phyloP scores from a whole-genome alignment of 2,888 invertebrate genomes.

The Eubasilissa splendida region DNA sequence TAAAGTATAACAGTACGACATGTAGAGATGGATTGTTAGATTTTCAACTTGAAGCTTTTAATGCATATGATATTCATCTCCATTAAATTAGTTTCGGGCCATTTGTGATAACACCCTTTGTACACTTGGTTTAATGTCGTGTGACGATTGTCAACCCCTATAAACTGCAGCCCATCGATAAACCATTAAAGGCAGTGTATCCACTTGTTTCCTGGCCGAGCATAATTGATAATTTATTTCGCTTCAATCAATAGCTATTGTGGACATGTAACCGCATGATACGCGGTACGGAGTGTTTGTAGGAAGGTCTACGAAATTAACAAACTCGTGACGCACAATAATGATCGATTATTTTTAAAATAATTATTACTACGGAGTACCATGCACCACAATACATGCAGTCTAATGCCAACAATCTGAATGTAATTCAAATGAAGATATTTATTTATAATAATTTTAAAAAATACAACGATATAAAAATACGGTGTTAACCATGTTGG shows the following conservation, averaged over 20 bases:
- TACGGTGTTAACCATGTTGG: too few relatives aligned
- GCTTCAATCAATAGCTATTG: slow-evolving; percentile 34
- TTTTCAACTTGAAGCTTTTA: slow-evolving; percentile 7
- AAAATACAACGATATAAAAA: too few relatives aligned
- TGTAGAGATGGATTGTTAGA: neutral
- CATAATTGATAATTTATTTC: slow-evolving; percentile 22
- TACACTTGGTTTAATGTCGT: slow-evolving; percentile 18
- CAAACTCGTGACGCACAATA: too few relatives aligned
- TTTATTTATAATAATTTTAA: too few relatives aligned
- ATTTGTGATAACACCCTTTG: neutral
- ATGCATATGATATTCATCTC: slow-evolving; percentile 6
- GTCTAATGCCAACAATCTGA: too few relatives aligned
- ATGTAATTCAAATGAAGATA: too few relatives aligned
- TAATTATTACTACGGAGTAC: too few relatives aligned
- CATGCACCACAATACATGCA: too few relatives aligned
- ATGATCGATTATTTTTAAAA: too few relatives aligned
- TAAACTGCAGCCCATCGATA: slow-evolving; percentile 30
- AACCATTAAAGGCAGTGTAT: slow-evolving; percentile 38
- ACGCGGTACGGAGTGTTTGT: too few relatives aligned
- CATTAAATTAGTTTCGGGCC: slow-evolving; percentile 15
- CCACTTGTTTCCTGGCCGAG: slow-evolving; percentile 25
- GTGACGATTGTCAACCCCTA: slow-evolving; percentile 12
- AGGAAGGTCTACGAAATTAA: too few relatives aligned
- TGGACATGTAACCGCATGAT: neutral
- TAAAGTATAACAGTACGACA: too few relatives aligned